Evolutionary conservation across 2,888 invertebrate species (phyloP).

Genomic region (Lobophora halterata): DNA sequence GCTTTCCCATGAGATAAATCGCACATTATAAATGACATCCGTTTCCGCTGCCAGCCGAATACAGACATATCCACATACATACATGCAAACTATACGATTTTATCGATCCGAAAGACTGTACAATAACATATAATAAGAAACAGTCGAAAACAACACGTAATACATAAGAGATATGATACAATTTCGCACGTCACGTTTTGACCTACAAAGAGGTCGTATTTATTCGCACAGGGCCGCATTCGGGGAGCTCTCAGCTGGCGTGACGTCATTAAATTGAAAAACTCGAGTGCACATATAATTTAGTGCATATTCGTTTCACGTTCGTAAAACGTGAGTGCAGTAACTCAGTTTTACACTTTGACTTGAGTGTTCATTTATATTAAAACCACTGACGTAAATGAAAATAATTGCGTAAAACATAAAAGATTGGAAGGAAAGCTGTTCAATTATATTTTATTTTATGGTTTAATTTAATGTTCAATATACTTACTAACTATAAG

Average conservation of each 20-base stretch:
- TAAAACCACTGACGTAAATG: too few relatives aligned
- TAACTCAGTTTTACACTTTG: not conserved
- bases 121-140: slow-evolving; percentile 36
- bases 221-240: slow-evolving; percentile 58
- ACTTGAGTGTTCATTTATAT: too few relatives aligned
- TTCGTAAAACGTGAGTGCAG: too few relatives aligned
- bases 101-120: slow-evolving; percentile 59
- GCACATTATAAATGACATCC: slow-evolving; percentile 47
- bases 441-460: too few relatives aligned
- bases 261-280: slow-evolving; percentile 29
- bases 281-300: slow-evolving; percentile 6
- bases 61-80: slow-evolving; percentile 15
- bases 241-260: slow-evolving; percentile 41
- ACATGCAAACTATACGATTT: slow-evolving; percentile 16
- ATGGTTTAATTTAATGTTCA: too few relatives aligned
- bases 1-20: slow-evolving; percentile 27
- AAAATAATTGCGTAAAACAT: too few relatives aligned
- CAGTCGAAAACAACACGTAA: slow-evolving; percentile 49
- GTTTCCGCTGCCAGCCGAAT: slow-evolving; percentile 37
- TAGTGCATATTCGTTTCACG: slow-evolving; percentile 2
- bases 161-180: slow-evolving; percentile 38
- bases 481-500: too few relatives aligned
- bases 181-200: slow-evolving; percentile 45
- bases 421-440: too few relatives aligned
- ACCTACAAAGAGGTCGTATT: slow-evolving; percentile 66